A percentile compares a stretch with the other conserved stretches of the same genome.
Conservation (phyloP, 2,888 invertebrate genomes). For the Eutolmus rufibarbis region DNA sequence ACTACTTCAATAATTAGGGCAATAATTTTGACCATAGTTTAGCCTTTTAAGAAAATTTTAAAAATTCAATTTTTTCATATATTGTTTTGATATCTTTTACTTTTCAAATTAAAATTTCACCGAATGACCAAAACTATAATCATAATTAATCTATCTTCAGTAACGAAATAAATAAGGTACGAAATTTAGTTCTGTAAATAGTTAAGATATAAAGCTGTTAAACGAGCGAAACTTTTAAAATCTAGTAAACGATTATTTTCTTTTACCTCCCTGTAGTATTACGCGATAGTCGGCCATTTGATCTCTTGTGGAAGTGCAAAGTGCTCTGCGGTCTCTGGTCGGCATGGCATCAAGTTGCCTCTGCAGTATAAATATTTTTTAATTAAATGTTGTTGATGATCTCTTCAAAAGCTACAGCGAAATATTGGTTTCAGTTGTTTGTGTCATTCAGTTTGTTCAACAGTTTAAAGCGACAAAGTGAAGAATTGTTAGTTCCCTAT, state of each 20-base stretch:
- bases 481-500: neutral
- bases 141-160: neutral
- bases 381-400: neutral
- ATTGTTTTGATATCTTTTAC: too few relatives aligned
- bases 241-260: neutral
- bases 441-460: neutral
- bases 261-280: neutral
- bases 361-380: neutral
- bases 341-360: neutral
- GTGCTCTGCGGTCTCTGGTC: neutral
- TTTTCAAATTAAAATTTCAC: too few relatives aligned
- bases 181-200: neutral
- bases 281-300: neutral
- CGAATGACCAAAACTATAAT: neutral
- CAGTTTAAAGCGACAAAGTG: neutral
- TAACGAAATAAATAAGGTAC: neutral
- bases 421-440: neutral
- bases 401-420: neutral
- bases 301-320: neutral
- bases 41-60: too few relatives aligned
- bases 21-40: too few relatives aligned
- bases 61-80: too few relatives aligned
- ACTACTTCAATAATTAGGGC: too few relatives aligned
- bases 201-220: neutral
- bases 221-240: neutral